phyloP scores from a whole-genome alignment of 2,113 vertebrate species.

The Oryctolagus cuniculus region DNA sequence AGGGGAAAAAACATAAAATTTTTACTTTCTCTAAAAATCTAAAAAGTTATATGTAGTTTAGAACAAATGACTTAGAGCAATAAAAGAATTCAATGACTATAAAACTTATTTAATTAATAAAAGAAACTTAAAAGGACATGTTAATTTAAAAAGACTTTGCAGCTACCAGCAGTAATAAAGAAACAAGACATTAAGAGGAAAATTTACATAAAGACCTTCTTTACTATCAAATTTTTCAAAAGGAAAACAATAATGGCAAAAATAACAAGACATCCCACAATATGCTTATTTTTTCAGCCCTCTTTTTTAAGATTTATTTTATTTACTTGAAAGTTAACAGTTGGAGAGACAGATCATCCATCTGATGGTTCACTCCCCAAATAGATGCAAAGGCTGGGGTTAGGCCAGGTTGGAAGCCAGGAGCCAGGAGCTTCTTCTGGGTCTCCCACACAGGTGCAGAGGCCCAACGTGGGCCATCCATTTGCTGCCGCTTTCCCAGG shows the following conservation, averaged over 20 bases:
- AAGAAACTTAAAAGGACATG: not conserved
- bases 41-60: not conserved
- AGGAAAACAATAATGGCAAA: not conserved
- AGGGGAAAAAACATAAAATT: conserved; percentile 25
- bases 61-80: not conserved
- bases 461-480: too few relatives aligned
- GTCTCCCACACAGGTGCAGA: too few relatives aligned
- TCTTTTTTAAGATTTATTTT: too few relatives aligned
- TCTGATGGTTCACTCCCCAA: too few relatives aligned
- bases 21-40: conserved; percentile 48
- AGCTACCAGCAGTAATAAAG: conserved; percentile 17
- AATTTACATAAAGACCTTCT: conserved; percentile 43
- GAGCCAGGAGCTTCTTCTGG: too few relatives aligned
- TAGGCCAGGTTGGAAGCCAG: too few relatives aligned
- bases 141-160: not conserved
- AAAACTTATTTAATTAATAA: conserved; percentile 49
- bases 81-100: conserved; percentile 19
- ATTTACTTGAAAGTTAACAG: too few relatives aligned
- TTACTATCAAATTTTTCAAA: conserved; percentile 17
- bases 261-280: too few relatives aligned
- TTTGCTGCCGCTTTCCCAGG: too few relatives aligned
- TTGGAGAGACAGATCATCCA: too few relatives aligned
- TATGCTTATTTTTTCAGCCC: not conserved
- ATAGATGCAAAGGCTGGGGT: too few relatives aligned
- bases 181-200: conserved; percentile 25